Percentiles rank a stretch among this genome's conserved stretches.
Evolutionary conservation across 2,888 invertebrate genomes (phyloP).

Genomic region (Lasioglossum pauxillum): DNA sequence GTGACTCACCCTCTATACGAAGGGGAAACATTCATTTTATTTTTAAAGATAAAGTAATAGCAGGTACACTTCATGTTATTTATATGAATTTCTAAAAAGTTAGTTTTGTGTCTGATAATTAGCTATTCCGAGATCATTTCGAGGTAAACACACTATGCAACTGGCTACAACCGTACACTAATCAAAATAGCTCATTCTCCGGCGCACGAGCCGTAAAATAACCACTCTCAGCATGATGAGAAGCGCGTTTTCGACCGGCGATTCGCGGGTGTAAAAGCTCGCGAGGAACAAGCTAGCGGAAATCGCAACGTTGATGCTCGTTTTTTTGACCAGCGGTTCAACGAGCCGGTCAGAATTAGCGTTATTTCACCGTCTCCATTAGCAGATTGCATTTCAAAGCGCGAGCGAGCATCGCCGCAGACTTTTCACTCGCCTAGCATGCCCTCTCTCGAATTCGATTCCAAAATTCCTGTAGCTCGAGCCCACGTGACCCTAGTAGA

Average conservation of each 20-base stretch:
- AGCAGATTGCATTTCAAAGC: slow-evolving; percentile 40
- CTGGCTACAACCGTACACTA: no score
- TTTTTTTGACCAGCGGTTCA: neutral
- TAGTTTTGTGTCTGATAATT: no score
- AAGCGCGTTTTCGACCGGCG: neutral
- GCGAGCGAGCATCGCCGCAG: neutral
- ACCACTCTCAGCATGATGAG: neutral
- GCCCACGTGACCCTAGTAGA: neutral
- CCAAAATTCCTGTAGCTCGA: neutral
- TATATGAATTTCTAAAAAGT: no score
- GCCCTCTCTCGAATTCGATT: neutral
- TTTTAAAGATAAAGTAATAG: no score
- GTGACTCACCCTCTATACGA: no score
- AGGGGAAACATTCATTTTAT: no score
- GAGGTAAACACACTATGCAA: no score
- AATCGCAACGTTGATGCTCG: neutral
- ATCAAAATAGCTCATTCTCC: neutral
- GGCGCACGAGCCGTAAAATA: neutral
- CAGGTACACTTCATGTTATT: no score
- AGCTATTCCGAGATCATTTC: no score
- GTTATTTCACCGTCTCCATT: slow-evolving; percentile 28
- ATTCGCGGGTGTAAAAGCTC: slow-evolving; percentile 4
- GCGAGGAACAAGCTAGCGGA: neutral
- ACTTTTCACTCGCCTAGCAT: neutral
- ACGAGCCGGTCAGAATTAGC: slow-evolving; percentile 18